A percentile compares a stretch with the other conserved stretches of the same genome.
These are phyloP conservation scores for Tinea pellionella DNA, from an alignment of 2,888 invertebrate genomes.

Conservation along the genomic window DNA sequence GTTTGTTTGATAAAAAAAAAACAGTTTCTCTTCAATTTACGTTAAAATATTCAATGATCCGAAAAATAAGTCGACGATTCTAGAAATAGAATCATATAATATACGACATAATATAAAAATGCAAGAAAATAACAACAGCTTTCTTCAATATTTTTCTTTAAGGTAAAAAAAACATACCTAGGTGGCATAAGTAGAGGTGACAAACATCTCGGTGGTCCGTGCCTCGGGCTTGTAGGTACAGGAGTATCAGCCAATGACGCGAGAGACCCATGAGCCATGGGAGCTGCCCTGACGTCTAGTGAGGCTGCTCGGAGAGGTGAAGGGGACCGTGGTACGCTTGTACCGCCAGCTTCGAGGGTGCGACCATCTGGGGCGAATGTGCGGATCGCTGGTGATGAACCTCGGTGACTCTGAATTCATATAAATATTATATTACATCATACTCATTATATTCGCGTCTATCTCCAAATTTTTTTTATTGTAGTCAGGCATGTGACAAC, in stretches of 20 bases:
- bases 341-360: constrained; percentile 61
- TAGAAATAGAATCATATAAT: too few species aligned
- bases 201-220: constrained; percentile 71
- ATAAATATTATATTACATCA: not conserved
- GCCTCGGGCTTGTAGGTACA: constrained; percentile 51
- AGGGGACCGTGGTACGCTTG: constrained; percentile 77
- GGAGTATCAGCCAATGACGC: constrained; percentile 72
- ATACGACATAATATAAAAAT: too few species aligned
- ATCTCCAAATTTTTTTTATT: too few species aligned
- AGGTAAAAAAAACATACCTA: constrained; percentile 39
- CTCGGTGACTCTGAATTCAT: constrained; percentile 74
- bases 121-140: too few species aligned
- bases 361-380: constrained; percentile 87
- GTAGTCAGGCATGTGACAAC: too few species aligned
- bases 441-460: too few species aligned
- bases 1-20: too few species aligned
- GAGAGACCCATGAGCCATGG: constrained; percentile 78
- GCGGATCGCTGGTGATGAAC: constrained; percentile 85
- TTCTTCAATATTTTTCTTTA: too few species aligned
- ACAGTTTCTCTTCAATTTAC: too few species aligned
- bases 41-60: too few species aligned
- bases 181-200: constrained; percentile 84
- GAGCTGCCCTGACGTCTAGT: constrained; percentile 76
- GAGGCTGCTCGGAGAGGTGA: constrained; percentile 85
- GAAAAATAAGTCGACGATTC: too few species aligned